Conservation (phyloP, 1,140 invertebrate species). For the Solen grandis region DNA sequence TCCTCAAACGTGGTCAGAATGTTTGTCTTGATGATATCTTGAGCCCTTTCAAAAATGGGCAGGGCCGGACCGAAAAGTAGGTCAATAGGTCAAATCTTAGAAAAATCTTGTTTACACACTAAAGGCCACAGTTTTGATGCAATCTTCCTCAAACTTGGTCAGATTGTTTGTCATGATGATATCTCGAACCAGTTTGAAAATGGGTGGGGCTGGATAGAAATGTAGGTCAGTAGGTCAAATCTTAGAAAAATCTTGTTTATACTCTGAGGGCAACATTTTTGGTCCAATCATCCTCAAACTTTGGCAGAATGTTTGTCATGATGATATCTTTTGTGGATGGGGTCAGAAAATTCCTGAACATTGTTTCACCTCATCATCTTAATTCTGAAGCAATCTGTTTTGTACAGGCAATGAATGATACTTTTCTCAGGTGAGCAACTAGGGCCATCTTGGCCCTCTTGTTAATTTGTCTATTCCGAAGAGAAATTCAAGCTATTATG, state of each 20-base stretch:
- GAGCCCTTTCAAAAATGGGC: not conserved
- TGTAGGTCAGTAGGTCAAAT: not conserved
- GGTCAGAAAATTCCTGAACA: too few relatives aligned
- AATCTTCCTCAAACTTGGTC: not conserved
- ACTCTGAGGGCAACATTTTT: not conserved
- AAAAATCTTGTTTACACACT: not conserved
- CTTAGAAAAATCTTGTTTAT: not conserved
- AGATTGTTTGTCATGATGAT: not conserved
- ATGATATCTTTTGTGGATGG: not conserved
- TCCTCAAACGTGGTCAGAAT: not conserved
- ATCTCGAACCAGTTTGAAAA: not conserved
- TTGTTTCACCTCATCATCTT: too few relatives aligned
- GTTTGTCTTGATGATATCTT: not conserved
- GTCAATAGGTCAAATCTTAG: not conserved
- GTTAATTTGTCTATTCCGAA: too few relatives aligned
- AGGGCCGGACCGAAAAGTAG: not conserved
- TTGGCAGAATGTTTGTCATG: not conserved
- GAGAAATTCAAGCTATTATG: too few relatives aligned
- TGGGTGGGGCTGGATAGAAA: not conserved
- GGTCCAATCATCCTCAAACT: not conserved
- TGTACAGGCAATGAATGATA: too few relatives aligned
- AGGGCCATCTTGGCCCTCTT: not conserved
- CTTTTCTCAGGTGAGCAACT: not conserved
- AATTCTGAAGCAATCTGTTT: too few relatives aligned
- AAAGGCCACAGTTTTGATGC: not conserved